Evolutionary conservation across 2,888 invertebrate genomes (phyloP), one percentile per base, ranked within the genome.

Genomic region (Galerucella calmariensis): DNA sequence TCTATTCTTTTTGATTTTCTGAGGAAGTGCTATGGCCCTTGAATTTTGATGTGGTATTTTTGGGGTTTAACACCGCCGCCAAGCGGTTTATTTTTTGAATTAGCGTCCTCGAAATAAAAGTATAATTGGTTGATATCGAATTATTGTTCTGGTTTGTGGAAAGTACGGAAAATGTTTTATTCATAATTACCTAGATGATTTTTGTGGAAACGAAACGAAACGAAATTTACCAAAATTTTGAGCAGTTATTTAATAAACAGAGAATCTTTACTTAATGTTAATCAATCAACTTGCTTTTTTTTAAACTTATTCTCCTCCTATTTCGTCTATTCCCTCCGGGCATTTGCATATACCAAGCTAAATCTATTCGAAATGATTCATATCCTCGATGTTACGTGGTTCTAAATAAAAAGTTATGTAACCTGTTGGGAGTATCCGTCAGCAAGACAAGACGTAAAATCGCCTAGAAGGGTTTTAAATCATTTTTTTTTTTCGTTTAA

Each of bases 11-110:
- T 72, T 48, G 72, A 72, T 72, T 75, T 75, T 69, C 12, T 24
- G 61, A 70, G 51, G 68, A 65, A 65, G 46, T 16, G 16, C 63
- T 24, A 58, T 46, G 20, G 65, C 66, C 65, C 58, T 62, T 74
- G 77, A 75, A 75, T 75, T 56, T 69, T 75, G 75, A 75, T 75
- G 72, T 46, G 72, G 46, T 63, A 27, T 67, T 67, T 66, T 51
- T 24, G 67, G 58, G 59, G 67, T 59, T 67, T 61, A 73, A 74
- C 10, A 9, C 51, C 48, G 35, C 35, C 73, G 66, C 69, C 35
- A 35, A 35, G 35, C 35, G 35, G 35, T 35, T 74, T 74, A 72
- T 67, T 72, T 76, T 72, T 58, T 20, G 69, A 74, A 76, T 76
- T 76, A 74, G 14, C 27, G 59, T 24, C 10, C n/a, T 74, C 51